phyloP scores from a whole-genome alignment of 1,140 invertebrate species.

The Trypoxylus dichotomus region DNA sequence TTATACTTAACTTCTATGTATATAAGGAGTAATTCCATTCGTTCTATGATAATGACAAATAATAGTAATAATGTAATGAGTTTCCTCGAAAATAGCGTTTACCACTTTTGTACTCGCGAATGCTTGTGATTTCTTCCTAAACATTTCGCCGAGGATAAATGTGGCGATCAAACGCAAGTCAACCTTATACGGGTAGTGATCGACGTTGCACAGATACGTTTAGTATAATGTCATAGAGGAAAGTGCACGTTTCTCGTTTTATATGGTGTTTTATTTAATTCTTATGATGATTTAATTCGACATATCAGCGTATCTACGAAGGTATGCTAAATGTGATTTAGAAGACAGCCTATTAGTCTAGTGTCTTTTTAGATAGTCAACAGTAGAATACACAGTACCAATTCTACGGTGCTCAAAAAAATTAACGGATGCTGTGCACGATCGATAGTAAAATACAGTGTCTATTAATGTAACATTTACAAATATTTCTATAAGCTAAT shows the following conservation, averaged over 20 bases:
- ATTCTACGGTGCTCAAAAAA: too few species aligned
- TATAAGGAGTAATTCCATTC: neutral
- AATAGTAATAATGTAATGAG: conserved; percentile 5
- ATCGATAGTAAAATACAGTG: too few species aligned
- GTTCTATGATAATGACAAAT: conserved; percentile 22
- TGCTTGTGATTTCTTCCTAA: conserved; percentile 14
- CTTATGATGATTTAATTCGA: neutral
- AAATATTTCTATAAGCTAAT: too few species aligned
- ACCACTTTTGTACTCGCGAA: conserved; percentile 11
- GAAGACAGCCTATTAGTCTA: neutral
- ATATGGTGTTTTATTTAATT: conserved; percentile 2
- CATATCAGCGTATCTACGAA: too few species aligned
- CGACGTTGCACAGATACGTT: neutral
- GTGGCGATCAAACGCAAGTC: conserved; percentile 7
- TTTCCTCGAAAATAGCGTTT: conserved; percentile 1
- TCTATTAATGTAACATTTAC: too few species aligned
- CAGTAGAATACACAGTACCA: too few species aligned
- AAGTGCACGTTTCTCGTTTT: conserved; percentile 1
- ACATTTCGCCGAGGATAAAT: conserved; percentile 19
- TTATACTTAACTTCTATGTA: conserved; percentile 21
- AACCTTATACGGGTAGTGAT: neutral
- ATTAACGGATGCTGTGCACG: too few species aligned
- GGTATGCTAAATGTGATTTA: neutral
- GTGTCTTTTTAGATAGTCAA: too few species aligned
- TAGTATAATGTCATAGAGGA: conserved; percentile 12